Conservation (phyloP, 2,888 invertebrate species). For the Ichneumoninae sp. region DNA sequence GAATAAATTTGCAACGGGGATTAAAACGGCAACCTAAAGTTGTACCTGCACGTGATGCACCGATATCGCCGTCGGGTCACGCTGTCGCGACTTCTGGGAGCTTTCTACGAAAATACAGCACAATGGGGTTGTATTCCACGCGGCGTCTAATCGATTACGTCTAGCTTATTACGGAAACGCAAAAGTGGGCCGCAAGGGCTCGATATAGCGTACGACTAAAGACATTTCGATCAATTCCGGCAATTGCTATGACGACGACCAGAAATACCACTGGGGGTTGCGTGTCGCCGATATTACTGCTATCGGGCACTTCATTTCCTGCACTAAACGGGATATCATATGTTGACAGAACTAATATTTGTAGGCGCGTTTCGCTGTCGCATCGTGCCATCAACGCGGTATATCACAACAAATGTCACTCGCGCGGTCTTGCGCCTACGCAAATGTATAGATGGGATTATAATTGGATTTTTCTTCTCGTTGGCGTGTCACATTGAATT, state of each 20-base stretch:
- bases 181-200: neutral
- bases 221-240: neutral
- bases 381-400: neutral
- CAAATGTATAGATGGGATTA: neutral
- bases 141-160: neutral
- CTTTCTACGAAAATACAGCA: neutral
- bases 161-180: neutral
- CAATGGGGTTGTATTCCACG: neutral
- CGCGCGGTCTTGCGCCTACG: neutral
- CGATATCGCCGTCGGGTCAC: neutral
- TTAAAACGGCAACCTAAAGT: neutral
- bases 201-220: neutral
- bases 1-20: neutral
- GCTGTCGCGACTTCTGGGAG: neutral
- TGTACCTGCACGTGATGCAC: neutral
- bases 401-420: neutral
- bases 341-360: slow-evolving; percentile 4
- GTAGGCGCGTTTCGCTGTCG: neutral
- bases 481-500: neutral
- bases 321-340: neutral
- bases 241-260: neutral
- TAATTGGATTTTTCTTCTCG: slow-evolving; percentile 7
- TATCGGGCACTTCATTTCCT: slow-evolving; percentile 8
- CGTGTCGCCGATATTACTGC: neutral
- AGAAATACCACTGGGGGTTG: neutral